Conservation (phyloP, 2,797 vertebrate species). For the Hafferia zeledoni region DNA sequence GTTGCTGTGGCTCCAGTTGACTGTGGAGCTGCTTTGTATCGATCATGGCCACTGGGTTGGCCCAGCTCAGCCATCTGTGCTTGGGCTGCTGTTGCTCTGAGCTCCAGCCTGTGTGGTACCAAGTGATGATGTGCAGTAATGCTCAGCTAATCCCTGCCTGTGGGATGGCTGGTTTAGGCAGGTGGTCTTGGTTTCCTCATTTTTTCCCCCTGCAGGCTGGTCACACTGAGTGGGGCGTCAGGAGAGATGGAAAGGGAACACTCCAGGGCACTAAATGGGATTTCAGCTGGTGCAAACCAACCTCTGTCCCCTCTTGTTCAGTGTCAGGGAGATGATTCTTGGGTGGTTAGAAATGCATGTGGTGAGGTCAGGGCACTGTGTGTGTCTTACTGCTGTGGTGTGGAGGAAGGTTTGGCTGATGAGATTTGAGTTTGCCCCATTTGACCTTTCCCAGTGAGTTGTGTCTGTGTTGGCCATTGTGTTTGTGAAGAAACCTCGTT, state of each 20-base stretch:
- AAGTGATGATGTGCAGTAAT: accelerated
- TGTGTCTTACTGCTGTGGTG: accelerated
- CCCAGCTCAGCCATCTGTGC: background rate
- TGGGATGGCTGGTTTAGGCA: background rate
- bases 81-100: background rate
- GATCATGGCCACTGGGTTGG: accelerated
- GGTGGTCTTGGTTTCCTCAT: no score
- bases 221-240: background rate
- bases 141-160: background rate
- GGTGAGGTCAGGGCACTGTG: accelerated
- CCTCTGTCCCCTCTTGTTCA: background rate
- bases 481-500: background rate
- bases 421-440: accelerated
- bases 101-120: background rate
- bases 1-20: accelerated
- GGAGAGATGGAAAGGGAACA: background rate
- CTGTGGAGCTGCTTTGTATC: background rate
- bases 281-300: background rate
- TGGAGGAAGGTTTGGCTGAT: background rate
- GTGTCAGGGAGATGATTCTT: accelerated
- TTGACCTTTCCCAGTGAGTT: background rate
- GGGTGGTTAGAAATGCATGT: background rate
- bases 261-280: background rate
- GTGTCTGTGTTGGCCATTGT: no score
- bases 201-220: background rate